Base-by-base conservation (phyloP, 23 tunicate genomes). In the Ascidia mentula region DNA sequence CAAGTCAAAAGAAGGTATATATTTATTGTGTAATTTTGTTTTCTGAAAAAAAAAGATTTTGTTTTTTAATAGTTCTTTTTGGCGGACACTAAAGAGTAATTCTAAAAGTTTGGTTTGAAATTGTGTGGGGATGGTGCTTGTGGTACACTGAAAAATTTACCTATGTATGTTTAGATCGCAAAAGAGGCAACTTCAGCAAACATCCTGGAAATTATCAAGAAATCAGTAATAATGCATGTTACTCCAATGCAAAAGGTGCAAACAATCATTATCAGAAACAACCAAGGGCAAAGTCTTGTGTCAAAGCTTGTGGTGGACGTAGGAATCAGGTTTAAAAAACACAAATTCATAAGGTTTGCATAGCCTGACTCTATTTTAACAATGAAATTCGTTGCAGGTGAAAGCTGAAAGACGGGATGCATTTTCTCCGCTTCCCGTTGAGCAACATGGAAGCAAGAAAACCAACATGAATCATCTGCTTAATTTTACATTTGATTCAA, bases 391-490 rank as follows among this genome's bases (percentile, higher is more conserved):
- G n/a, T 35, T 74, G 36, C 46, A 86, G 90, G 75, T 86, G 84
- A 79, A 75, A 53, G 31, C 37, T 8, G 80, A 72, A 59, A 84
- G 72, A 46, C 46, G 84, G 24, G 84, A 86, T 37, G 90, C 79
- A 60, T 69, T 79, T 36, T 36, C 45, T 12, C 38, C 80, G 45
- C 30, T 42, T 20, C 34, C 80, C 17, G 36, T 45, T 45, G 80
- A 77, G 36, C 42, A 32, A 45, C 42, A 40, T n/a, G 76, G 80
- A 28, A 77, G 84, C 36, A 94, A 81, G 65, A 88, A 88, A 77
- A 72, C 59, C 17, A 85, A 79, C 69, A 37, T 84, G 40, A 94
- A 94, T 70, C 94, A 94, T 85, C 83, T 94, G 22, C 77, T 94
- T 22, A 94, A 84, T 40, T 88, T 94, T 77, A 76, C 85, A 6